Conservation (phyloP, 2,888 invertebrate species). For the Coenonympha glycerion region DNA sequence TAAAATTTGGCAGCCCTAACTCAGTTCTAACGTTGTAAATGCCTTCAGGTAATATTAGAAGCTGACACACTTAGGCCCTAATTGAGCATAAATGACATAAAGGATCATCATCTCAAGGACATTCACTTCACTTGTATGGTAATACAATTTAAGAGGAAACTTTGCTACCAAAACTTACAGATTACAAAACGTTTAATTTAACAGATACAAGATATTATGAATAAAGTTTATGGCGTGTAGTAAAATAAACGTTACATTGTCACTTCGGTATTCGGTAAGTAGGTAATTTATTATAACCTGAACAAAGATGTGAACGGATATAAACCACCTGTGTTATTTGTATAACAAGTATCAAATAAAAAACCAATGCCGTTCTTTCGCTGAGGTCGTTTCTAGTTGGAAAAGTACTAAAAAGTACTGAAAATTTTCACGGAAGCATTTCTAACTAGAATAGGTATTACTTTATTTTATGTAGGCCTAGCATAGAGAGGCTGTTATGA, state of each 20-base stretch:
- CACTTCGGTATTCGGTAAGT: conserved; percentile 15
- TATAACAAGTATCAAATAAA: conserved; percentile 1
- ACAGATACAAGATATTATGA: conserved; percentile 8
- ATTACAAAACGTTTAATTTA: conserved; percentile 9
- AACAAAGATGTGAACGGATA: conserved; percentile 10
- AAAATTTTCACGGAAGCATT: too few relatives aligned
- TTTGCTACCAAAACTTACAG: conserved; percentile 1
- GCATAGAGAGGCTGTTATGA: too few relatives aligned
- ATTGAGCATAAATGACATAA: conserved; percentile 3
- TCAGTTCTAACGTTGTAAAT: conserved; percentile 5
- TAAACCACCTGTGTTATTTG: conserved; percentile 6
- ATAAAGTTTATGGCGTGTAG: conserved; percentile 10
- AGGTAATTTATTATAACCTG: conserved; percentile 14
- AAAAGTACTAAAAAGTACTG: not conserved
- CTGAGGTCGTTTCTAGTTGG: not conserved
- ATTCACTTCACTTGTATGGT: not conserved
- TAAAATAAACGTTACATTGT: conserved; percentile 17
- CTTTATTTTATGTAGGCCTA: too few relatives aligned
- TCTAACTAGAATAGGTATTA: too few relatives aligned
- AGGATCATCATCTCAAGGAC: not conserved
- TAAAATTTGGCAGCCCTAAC: conserved; percentile 3
- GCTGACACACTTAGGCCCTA: conserved; percentile 4
- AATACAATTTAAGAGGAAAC: not conserved
- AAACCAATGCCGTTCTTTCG: not conserved
- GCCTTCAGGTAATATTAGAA: conserved; percentile 11